phyloP scores from a whole-genome alignment of 2,888 invertebrate genomes.

The Octonoba sinensis region DNA sequence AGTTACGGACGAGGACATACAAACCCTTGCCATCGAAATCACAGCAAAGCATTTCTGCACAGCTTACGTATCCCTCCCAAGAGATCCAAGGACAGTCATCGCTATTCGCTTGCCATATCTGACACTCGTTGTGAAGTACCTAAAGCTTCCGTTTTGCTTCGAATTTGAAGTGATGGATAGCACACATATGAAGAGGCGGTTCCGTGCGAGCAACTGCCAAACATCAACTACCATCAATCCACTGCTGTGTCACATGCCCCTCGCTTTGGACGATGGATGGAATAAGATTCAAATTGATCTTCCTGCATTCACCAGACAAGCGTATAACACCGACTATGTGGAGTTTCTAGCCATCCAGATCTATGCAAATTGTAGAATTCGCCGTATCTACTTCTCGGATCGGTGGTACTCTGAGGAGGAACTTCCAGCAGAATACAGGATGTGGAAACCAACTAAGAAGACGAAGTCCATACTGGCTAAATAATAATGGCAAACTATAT shows the following conservation, averaged over 20 bases:
- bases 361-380: slow-evolving; percentile 38
- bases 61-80: slow-evolving; percentile 35
- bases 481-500: neutral
- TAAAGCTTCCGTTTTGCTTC: slow-evolving; percentile 45
- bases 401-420: slow-evolving; percentile 45
- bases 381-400: slow-evolving; percentile 49
- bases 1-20: slow-evolving; percentile 35
- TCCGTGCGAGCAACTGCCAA: slow-evolving; percentile 45
- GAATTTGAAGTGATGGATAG: slow-evolving; percentile 45
- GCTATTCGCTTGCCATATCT: slow-evolving; percentile 56
- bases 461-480: slow-evolving; percentile 8
- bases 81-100: slow-evolving; percentile 7
- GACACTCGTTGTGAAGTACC: slow-evolving; percentile 44
- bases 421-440: slow-evolving; percentile 12
- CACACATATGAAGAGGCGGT: slow-evolving; percentile 22
- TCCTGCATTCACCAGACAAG: slow-evolving; percentile 5
- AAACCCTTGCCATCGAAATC: slow-evolving; percentile 35
- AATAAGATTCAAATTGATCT: slow-evolving; percentile 43
- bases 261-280: slow-evolving; percentile 48
- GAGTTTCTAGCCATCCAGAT: slow-evolving; percentile 25
- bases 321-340: slow-evolving; percentile 23
- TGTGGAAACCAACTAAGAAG: slow-evolving; percentile 27
- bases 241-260: slow-evolving; percentile 38
- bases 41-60: slow-evolving; percentile 36
- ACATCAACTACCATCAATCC: slow-evolving; percentile 4